Base-by-base conservation (phyloP, 2,888 invertebrate genomes). In the Hemicrepidius hirtus region DNA sequence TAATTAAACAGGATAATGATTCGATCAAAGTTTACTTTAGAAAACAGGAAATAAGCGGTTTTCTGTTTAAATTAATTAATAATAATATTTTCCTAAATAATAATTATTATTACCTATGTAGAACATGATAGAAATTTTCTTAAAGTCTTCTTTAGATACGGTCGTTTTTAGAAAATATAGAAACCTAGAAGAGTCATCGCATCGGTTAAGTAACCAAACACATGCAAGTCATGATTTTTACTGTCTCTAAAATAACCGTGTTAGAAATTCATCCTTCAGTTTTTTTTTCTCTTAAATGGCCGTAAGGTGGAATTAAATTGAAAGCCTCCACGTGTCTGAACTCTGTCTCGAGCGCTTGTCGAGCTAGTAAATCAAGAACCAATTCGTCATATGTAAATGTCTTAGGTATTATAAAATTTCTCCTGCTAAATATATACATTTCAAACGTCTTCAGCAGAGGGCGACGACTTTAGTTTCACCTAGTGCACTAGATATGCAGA, bases 401-500 rank as follows among this genome's bases (percentile, higher is more conserved):
- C 62, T n/a, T 59, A 21, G 53, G 60, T 65, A 71, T 68, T 68
- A 68, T 72, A 72, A 68, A 72, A 72, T 72, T 72, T 72, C 72
- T 72, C 72, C 55, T 64, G 68, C 55, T 68, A 64, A 63, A 72
- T 63, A 53, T 67, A 21, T 60, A 68, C 64, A 72, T 68, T 64
- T 68, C 57, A 68, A 68, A 59, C 69, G 41, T 65, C 73, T 65
- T 73, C 53, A 28, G 41, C 64, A 55, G 69, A 65, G 66, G 68
- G 60, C 73, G 68, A 69, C 57, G 69, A 64, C 73, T 73, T 64
- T 62, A 66, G 69, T 73, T 73, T 74, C 74, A 74, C 74, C 74
- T 74, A 74, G 74, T 74, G 74, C 74, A 74, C 74, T 71, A 74
- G 70, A 74, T 70, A 67, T 60, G 60, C 66, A 64, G 57, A 74